Evolutionary conservation across 2,888 invertebrate species (phyloP).

Genomic region (Tipula lateralis): DNA sequence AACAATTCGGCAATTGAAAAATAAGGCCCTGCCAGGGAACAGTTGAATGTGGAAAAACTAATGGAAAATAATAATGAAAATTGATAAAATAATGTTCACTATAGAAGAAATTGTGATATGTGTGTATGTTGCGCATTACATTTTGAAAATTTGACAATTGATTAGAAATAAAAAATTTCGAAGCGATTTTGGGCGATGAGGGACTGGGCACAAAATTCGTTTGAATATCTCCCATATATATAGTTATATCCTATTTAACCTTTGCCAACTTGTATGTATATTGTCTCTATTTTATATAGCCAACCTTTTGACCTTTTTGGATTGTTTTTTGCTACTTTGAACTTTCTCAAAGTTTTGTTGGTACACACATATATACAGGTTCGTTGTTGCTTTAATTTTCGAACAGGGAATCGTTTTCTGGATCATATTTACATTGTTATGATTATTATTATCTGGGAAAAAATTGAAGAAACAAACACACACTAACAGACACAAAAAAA

Average conservation of each 20-base stretch:
- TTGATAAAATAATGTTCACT: too few species aligned
- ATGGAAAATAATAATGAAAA: conserved; percentile 19
- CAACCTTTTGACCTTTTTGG: conserved; percentile 11
- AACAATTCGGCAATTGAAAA: conserved; percentile 14
- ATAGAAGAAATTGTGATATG: not conserved
- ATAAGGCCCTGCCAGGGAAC: not conserved
- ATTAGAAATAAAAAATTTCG: not conserved
- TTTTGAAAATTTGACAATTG: not conserved
- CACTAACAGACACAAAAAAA: not conserved
- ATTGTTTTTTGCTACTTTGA: not conserved
- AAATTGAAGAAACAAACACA: not conserved
- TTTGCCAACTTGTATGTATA: not conserved
- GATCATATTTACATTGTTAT: conserved; percentile 24
- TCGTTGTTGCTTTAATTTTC: conserved; percentile 4
- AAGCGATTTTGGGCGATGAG: not conserved
- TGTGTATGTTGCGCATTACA: not conserved
- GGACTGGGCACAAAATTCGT: not conserved
- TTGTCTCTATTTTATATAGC: not conserved
- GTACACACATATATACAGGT: not conserved
- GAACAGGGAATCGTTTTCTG: not conserved
- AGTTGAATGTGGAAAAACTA: not conserved
- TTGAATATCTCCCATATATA: not conserved
- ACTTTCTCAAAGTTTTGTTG: not conserved
- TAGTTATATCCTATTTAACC: not conserved
- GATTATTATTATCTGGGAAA: conserved; percentile 14